A percentile compares a stretch with the other conserved stretches of the same genome.
These are phyloP conservation scores for Irena cyanogastra DNA, from an alignment of 2,113 vertebrate species.

Conservation along the genomic window DNA sequence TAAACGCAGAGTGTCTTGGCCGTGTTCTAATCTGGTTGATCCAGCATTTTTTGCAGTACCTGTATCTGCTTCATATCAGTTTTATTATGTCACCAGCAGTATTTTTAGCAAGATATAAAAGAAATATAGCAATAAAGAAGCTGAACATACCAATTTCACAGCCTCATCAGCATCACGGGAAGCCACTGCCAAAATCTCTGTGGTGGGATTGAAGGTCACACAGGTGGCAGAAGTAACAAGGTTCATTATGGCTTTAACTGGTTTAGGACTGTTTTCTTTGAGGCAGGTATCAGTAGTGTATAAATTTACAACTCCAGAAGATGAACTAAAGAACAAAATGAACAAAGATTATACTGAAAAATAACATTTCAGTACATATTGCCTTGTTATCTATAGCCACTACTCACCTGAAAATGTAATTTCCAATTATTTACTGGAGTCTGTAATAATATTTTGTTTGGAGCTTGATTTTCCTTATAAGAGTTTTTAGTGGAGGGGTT, in stretches of 20 bases:
- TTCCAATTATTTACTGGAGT: not conserved
- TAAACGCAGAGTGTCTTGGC: not conserved
- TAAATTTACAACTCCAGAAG: conserved; percentile 92
- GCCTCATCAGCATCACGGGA: conserved; percentile 83
- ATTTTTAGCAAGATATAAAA: not conserved
- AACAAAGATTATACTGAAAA: not conserved
- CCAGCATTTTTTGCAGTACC: not conserved
- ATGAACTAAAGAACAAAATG: conserved; percentile 60
- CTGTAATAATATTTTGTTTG: not conserved
- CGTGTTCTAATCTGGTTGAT: not conserved
- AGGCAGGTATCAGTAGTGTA: conserved; percentile 86
- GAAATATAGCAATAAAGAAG: not conserved
- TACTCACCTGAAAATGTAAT: not conserved
- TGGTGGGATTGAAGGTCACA: conserved; percentile 83
- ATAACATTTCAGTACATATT: not conserved
- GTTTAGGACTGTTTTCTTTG: conserved; percentile 77
- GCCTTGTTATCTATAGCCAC: not conserved
- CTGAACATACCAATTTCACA: conserved; percentile 79
- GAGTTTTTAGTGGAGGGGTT: not conserved
- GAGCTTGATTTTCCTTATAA: not conserved
- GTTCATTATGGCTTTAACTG: conserved; percentile 89
- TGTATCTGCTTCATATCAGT: not conserved
- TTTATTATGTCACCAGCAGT: not conserved
- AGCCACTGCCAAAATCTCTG: conserved; percentile 88
- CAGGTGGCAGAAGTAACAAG: conserved; percentile 84